Conservation (phyloP, 2,888 invertebrate genomes). For the Stegana nigrithorax region DNA sequence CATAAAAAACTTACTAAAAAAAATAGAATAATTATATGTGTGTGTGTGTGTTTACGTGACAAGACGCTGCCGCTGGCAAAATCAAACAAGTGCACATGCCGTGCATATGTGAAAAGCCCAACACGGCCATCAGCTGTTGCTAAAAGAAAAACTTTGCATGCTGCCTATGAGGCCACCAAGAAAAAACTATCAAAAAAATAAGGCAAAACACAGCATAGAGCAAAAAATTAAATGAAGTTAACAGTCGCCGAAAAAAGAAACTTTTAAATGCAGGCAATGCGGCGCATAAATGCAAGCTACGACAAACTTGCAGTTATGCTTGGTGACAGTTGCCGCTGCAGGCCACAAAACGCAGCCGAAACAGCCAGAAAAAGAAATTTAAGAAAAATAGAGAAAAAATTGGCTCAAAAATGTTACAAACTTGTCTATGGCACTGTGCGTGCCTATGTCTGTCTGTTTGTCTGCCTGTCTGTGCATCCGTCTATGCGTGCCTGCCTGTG, state of each 20-base stretch:
- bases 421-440: neutral
- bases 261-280: neutral
- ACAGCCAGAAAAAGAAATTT: neutral
- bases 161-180: too few relatives aligned
- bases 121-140: too few relatives aligned
- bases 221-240: neutral
- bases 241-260: neutral
- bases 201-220: neutral
- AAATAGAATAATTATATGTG: too few relatives aligned
- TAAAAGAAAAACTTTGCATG: neutral
- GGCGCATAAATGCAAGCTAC: slow-evolving; percentile 5
- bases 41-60: too few relatives aligned
- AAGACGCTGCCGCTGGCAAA: too few relatives aligned
- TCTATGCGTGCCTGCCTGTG: too few relatives aligned
- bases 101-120: too few relatives aligned
- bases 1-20: too few relatives aligned
- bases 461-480: neutral
- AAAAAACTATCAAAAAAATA: neutral
- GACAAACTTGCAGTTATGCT: slow-evolving; percentile 8
- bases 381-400: too few relatives aligned
- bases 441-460: neutral
- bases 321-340: neutral
- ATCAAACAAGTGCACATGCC: too few relatives aligned
- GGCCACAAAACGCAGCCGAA: neutral
- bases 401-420: neutral